Evolutionary conservation across 2,797 vertebrate genomes (phyloP).

Genomic region (Anguilla pacifica): DNA sequence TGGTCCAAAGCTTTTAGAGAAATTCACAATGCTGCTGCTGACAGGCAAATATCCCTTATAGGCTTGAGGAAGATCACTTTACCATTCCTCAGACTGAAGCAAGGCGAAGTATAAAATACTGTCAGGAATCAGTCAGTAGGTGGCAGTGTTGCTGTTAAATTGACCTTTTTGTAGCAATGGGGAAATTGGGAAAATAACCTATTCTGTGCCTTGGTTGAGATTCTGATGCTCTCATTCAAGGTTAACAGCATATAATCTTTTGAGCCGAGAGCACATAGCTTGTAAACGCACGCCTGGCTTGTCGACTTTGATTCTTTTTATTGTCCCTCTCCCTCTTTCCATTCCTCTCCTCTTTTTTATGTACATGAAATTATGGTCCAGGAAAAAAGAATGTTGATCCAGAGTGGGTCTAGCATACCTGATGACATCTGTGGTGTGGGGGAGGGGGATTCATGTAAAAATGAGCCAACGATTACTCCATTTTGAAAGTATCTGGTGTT

Average conservation of each 20-base stretch:
- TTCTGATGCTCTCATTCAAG: conserved; percentile 3
- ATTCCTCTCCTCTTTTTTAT: background rate
- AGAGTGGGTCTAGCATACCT: background rate
- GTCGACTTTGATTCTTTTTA: background rate
- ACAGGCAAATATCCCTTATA: background rate
- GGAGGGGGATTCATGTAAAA: background rate
- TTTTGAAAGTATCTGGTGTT: background rate
- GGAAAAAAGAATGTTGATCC: background rate
- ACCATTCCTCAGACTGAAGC: conserved; percentile 6
- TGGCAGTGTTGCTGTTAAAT: conserved; percentile 53
- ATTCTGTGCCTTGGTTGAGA: background rate
- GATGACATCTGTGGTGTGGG: background rate
- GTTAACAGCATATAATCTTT: conserved; percentile 26
- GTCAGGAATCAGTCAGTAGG: conserved; percentile 39
- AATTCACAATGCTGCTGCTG: background rate
- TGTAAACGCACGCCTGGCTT: background rate
- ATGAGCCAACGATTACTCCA: background rate
- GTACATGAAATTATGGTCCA: background rate
- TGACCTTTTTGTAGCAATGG: background rate
- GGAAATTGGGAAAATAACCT: background rate
- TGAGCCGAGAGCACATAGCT: conserved; percentile 27
- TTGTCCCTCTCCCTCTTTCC: background rate
- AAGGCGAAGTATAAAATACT: background rate
- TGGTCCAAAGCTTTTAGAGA: background rate
- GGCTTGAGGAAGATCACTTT: conserved; percentile 28